These are phyloP conservation scores for Drosophila baimaii DNA, from an alignment of 1,140 invertebrate genomes.

Conservation along the genomic window DNA sequence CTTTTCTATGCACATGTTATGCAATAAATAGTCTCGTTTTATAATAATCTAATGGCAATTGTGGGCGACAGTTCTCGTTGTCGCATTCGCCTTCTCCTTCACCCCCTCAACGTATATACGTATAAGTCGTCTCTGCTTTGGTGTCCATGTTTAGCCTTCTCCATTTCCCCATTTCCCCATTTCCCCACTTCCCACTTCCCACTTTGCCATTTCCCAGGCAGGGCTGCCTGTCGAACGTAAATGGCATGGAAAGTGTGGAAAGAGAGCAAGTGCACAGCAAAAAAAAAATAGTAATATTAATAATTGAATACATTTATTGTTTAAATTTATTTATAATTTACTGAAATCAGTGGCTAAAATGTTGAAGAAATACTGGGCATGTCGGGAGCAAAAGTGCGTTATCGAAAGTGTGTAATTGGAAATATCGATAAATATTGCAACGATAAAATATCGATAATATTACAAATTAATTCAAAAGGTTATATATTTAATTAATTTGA, in stretches of 20 bases:
- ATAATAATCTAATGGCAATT: conserved; percentile 81
- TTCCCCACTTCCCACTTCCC: background rate
- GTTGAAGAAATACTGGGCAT: too few relatives aligned
- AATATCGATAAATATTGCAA: too few relatives aligned
- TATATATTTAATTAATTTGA: too few relatives aligned
- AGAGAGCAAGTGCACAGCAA: background rate
- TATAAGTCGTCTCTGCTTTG: too few relatives aligned
- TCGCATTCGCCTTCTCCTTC: conserved; percentile 15
- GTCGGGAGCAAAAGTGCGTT: too few relatives aligned
- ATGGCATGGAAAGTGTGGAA: conserved; percentile 42
- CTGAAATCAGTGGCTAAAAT: background rate
- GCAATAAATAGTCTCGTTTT: conserved; percentile 80
- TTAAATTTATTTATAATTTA: too few relatives aligned
- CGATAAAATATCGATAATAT: too few relatives aligned
- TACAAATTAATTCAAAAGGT: too few relatives aligned
- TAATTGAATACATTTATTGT: too few relatives aligned
- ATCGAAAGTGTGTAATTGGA: too few relatives aligned
- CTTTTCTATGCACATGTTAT: conserved; percentile 56
- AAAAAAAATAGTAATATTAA: too few relatives aligned
- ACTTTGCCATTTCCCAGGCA: background rate
- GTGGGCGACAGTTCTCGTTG: conserved; percentile 52
- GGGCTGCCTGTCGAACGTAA: conserved; percentile 40
- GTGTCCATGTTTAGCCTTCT: conserved; percentile 16
- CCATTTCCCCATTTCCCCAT: conserved; percentile 21
- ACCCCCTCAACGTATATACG: too few relatives aligned